Base-by-base conservation (phyloP, 2,113 vertebrate species). In the Hucho hucho region DNA sequence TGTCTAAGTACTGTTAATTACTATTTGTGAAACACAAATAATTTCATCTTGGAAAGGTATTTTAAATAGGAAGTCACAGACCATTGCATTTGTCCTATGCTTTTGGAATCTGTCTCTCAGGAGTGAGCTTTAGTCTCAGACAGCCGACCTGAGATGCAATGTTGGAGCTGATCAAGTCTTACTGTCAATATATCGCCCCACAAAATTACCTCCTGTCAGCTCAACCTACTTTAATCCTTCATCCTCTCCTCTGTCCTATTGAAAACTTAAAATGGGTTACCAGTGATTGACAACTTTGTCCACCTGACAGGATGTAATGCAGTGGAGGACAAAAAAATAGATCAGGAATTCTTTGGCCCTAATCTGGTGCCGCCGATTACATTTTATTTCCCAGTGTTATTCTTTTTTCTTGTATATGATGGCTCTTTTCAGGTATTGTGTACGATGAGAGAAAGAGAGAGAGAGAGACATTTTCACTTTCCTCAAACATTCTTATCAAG, bases 251-350 rank as follows among this genome's bases (percentile, higher is more conserved):
- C 89, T 73, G 84, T 92, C 86, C 91, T 86, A 93, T 92, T 94
- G 93, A 93, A 89, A 81, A 89, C 86, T 78, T 88, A 87, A 94
- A 94, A 93, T 93, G 84, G 91, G 86, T 91, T 91, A 89, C 90
- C 87, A 73, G 87, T 94, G 92, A 93, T 90, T 93, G 92, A 93
- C 92, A 94, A 91, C 91, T 92, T 90, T 93, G 90, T 93, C 91
- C 88, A 89, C 80, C 89, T 92, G 90, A 92, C 89, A 91, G 87
- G 93, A 92, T 91, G 89, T 86, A 90, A 90, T 88, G 89, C 86
- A 78, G 81, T 73, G 1, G 67, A 78, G 86, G 86, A 90, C 87
- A 43, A 90, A 88, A 76, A 24, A 87, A 89, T 88, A 88, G 81
- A 90, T 90, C 86, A 86, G 81, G 86, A 87, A 89, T 91, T 89